Evolutionary conservation across 2,113 vertebrate genomes (phyloP), one percentile per base, ranked within the genome.

Genomic region (Thamnaconus septentrionalis): DNA sequence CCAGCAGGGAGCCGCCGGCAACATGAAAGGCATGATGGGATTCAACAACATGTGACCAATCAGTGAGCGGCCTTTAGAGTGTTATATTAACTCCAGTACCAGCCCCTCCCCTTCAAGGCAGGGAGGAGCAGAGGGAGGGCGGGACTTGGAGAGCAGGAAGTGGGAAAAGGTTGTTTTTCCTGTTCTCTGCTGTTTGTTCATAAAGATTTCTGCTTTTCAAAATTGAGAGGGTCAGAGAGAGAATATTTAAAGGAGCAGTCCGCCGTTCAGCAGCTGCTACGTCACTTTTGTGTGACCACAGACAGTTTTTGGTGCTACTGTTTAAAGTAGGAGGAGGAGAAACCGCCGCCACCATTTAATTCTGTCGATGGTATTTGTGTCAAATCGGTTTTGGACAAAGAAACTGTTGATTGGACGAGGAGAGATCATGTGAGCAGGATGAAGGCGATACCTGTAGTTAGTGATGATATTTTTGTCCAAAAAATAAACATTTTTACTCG

Each of bases 11-110:
- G 97, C 97, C 11, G 94, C 97, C 53, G 97, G 97, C 47, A 98
- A 98, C 85, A 98, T 98, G 96, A 99, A 99, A 90, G 97, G 97
- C 92, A 99, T 98, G 97, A 98, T 99, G 97, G 97, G 97, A 90
- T 98, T 99, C 88, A 98, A 98, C 91, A 99, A 98, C 83, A 98
- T 99, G 96, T 99, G 91, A 94, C 86, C 78, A 59, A 83, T 64
- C 66, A 63, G 66, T 4, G 69, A n/a, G 57, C 57, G 65, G 87
- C 91, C 91, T 93, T 94, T 91, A 51, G 11, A 56, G 18, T 2
- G 18, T 31, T 31, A 51, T 7, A 88, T 5, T 47, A n/a, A 12
- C 52, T 49, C n/a, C 8, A 62, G 3, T 5, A 1, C 9, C 52
- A 45, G 71, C 65, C 3, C 3, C 52, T 2, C 7, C 82, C 78